Evolutionary conservation across 2,113 vertebrate species (phyloP), one percentile per base, ranked within the genome.

Genomic region (Phoxinus phoxinus): DNA sequence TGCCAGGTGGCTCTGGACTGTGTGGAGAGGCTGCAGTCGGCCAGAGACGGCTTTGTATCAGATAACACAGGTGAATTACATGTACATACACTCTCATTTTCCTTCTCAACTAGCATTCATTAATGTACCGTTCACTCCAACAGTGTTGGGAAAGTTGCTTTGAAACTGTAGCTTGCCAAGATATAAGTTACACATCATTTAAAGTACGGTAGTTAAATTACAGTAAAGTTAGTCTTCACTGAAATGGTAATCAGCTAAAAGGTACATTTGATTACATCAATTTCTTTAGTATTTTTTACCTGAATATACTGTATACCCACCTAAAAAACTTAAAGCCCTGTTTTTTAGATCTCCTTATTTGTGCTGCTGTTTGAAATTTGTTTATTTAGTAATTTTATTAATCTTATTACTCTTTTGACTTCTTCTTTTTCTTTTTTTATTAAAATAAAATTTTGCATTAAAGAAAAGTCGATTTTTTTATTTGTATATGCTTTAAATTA

Each of bases 1-100:
- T 94, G 95, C 0, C 93, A 93, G 88, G 95, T 96, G 1, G 94
- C 96, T 46, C 92, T 95, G 0, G 93, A 94, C 80, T 96, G 96
- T 1, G 83, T 95, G 6, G 94, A 95, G 81, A 93, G 92, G 86
- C 93, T 99, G 41, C 93, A 90, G 84, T 90, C 93, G 0, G 93
- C 93, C 6, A 93, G 91, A 63, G 85, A 95, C 74, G 88, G 88
- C 89, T 97, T 95, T 73, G 56, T 96, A 82, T 87, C 89, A 0
- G 91, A 95, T 88, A 90, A 86, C 5, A 53, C 95, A 91, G 97
- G 98, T 99, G 88, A 93, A 86, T 85, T 35, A 53, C 19, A 5
- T 19, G 48, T 4, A 15, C 37, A 25, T 41, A 77, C 61, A 56
- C 77, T 30, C 69, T 32, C 25, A 46, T 37, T 58, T 19, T 46